Conservation (phyloP, 2,888 invertebrate genomes). For the Lucinisca nassula region DNA sequence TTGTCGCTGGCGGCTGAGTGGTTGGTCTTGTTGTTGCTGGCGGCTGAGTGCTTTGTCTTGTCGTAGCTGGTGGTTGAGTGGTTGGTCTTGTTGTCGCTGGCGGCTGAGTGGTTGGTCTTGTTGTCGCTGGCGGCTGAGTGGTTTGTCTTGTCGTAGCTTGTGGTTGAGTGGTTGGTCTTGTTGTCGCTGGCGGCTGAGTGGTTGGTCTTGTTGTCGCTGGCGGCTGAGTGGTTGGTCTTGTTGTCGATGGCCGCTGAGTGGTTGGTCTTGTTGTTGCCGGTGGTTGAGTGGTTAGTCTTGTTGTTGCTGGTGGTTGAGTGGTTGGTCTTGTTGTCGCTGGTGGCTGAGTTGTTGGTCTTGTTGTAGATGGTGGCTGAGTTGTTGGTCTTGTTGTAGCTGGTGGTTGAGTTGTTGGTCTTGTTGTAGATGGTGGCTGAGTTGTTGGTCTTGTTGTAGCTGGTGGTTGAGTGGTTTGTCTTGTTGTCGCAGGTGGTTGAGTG, state of each 20-base stretch:
- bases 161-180: neutral
- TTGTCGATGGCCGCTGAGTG: neutral
- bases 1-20: neutral
- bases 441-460: constrained; percentile 8
- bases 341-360: neutral
- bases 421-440: neutral
- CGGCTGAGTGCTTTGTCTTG: neutral
- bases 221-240: neutral
- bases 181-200: constrained; percentile 1
- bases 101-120: neutral
- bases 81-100: neutral
- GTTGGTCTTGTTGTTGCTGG: neutral
- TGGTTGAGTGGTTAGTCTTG: neutral
- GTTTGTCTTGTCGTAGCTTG: neutral
- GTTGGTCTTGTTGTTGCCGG: neutral
- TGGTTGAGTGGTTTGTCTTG: neutral
- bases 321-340: neutral
- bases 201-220: neutral
- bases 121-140: neutral
- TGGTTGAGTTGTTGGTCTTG: neutral
- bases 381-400: neutral
- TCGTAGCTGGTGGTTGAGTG: neutral
- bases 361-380: neutral
- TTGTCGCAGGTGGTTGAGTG: neutral
- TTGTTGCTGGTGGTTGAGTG: neutral